Base-by-base conservation (phyloP, 2,888 invertebrate genomes). In the Euzophera pinguis region DNA sequence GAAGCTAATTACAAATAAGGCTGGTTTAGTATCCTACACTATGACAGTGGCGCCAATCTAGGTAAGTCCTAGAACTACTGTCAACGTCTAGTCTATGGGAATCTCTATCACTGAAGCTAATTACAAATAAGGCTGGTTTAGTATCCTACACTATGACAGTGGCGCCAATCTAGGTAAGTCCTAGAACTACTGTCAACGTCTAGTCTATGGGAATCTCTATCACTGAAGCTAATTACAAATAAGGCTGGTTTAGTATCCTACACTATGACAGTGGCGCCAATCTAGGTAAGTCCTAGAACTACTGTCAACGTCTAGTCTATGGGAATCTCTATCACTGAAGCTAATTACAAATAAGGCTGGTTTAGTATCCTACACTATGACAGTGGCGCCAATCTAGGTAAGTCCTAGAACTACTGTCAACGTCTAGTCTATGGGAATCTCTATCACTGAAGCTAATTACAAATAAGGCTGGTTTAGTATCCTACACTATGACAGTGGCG, bases 111-210 rank as follows among this genome's bases (percentile, higher is more conserved):
- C 91, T 92, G 71, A 91, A 92, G 65, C 76, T 71, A 10, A 92
- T 69, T 53, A 87, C 69, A 53, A 93, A 73, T 1, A 90, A 80
- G 13, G 91, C 87, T 13, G 86, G 84, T 58, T 91, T 91, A 5
- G 76, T 61, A 50, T 71, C 78, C 5, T 89, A 73, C 1, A 91
- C 81, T 22, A 76, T 61, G 1, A 93, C 75, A 27, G 80, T 71
- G 4, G 93, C 93, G 8, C 91, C 91, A 80, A n/a, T 94, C 94
- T 39, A 94, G 78, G 81, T 94, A 94, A 76, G 93, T 93, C 69
- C 92, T 14, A n/a, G 3, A 49, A 32, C 49, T 8, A 8, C 5
- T n/a, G n/a, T n/a, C n/a, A n/a, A n/a, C n/a, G n/a, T n/a, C 90
- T 22, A 92, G 78, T 16, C 91, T 73, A 67, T 93, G 92, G 52